These are phyloP conservation scores for Geotrupes spiniger DNA, from an alignment of 2,888 invertebrate species.

Conservation along the genomic window DNA sequence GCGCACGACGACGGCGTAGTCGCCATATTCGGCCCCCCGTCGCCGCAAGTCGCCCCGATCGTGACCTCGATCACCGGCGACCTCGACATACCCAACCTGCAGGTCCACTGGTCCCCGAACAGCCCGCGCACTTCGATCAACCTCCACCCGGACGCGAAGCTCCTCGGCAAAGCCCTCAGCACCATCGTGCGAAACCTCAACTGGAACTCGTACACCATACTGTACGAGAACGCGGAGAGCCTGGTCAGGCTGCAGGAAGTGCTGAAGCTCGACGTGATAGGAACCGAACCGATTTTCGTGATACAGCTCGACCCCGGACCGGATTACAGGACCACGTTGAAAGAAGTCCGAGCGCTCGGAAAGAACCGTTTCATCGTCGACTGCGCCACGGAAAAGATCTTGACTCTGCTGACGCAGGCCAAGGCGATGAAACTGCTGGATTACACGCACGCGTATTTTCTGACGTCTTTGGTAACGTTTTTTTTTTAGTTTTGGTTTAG, in stretches of 20 bases:
- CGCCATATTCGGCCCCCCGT: conserved; percentile 80
- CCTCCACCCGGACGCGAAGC: conserved; percentile 67
- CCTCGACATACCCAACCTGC: conserved; percentile 82
- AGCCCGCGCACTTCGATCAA: conserved; percentile 53
- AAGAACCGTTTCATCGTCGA: conserved; percentile 75
- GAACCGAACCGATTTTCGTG: conserved; percentile 62
- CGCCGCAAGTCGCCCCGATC: conserved; percentile 63
- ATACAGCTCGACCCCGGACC: conserved; percentile 54
- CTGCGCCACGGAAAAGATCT: conserved; percentile 64
- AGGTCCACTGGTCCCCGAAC: conserved; percentile 64
- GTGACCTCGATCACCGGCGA: conserved; percentile 80
- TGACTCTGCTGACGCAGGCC: conserved; percentile 62
- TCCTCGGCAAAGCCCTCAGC: conserved; percentile 64
- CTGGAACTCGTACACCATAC: conserved; percentile 74
- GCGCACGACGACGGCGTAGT: conserved; percentile 61
- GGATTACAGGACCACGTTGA: conserved; percentile 59
- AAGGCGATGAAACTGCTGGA: conserved; percentile 76
- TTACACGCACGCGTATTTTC: conserved; percentile 63
- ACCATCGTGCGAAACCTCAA: conserved; percentile 66
- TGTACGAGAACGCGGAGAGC: conserved; percentile 77
- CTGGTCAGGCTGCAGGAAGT: conserved; percentile 75
- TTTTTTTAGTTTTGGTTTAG: conserved; percentile 12
- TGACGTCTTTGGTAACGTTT: conserved; percentile 63
- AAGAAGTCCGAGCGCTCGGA: conserved; percentile 67
- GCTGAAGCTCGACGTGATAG: conserved; percentile 64